phyloP scores from a whole-genome alignment of 2,888 invertebrate genomes.

The Leucoma salicis region DNA sequence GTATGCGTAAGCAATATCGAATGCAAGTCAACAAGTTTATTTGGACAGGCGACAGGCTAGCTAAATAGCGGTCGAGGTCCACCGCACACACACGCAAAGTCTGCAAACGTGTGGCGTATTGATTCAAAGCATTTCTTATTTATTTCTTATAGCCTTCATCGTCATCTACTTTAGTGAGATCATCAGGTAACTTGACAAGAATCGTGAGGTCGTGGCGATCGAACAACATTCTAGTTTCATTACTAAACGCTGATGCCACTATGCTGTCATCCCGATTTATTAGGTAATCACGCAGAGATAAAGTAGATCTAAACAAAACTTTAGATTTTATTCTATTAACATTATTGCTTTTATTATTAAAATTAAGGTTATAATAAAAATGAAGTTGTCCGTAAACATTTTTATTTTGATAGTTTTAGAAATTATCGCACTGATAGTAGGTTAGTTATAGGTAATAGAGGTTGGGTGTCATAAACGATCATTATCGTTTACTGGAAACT shows the following conservation, averaged over 20 bases:
- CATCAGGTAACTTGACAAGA: constrained; percentile 42
- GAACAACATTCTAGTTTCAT: constrained; percentile 28
- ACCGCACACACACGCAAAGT: constrained; percentile 51
- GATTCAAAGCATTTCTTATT: constrained; percentile 36
- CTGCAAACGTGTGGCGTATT: constrained; percentile 28
- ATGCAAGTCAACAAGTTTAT: constrained; percentile 28
- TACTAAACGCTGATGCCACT: constrained; percentile 23
- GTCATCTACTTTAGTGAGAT: constrained; percentile 52
- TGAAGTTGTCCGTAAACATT: too few relatives aligned
- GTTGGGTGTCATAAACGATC: too few relatives aligned
- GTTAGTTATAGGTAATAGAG: too few relatives aligned
- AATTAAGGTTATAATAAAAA: too few relatives aligned
- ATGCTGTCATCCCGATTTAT: constrained; percentile 27
- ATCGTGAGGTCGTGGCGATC: constrained; percentile 39
- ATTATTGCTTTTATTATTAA: too few relatives aligned
- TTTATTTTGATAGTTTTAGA: too few relatives aligned
- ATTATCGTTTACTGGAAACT: too few relatives aligned
- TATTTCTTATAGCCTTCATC: constrained; percentile 47
- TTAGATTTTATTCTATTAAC: too few relatives aligned
- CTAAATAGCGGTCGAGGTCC: constrained; percentile 70
- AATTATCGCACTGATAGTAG: too few relatives aligned
- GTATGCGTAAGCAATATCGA: neutral
- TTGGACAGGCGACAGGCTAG: constrained; percentile 48
- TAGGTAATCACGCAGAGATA: constrained; percentile 13
- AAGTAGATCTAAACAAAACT: constrained; percentile 5